These are phyloP conservation scores for Tiliqua scincoides DNA, from an alignment of 2,113 vertebrate species.

Conservation along the genomic window DNA sequence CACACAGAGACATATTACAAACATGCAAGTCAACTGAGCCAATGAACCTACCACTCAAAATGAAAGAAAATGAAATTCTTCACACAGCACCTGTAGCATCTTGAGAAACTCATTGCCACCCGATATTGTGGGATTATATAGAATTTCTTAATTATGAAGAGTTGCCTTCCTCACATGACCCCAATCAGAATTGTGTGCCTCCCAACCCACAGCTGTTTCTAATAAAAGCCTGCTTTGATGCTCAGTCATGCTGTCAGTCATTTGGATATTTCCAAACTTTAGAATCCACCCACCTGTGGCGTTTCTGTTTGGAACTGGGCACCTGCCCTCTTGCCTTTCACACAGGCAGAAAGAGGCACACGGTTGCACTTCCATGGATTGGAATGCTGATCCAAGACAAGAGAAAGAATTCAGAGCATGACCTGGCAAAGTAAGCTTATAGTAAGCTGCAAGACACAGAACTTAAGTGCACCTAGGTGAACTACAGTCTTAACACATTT, in stretches of 20 bases:
- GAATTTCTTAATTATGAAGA: too few species aligned
- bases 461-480: background rate
- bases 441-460: background rate
- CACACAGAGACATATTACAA: too few species aligned
- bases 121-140: too few species aligned
- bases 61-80: background rate
- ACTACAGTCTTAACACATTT: background rate
- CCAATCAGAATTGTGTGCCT: too few species aligned
- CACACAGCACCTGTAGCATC: background rate
- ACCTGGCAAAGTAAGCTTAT: background rate
- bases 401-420: slow-evolving; percentile 1
- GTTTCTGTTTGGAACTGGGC: background rate
- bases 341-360: background rate
- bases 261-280: background rate
- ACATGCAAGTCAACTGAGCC: too few species aligned
- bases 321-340: background rate
- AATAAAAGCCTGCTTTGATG: too few species aligned
- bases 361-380: background rate
- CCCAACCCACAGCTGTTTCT: too few species aligned
- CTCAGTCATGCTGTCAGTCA: background rate
- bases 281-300: background rate
- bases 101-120: background rate
- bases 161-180: too few species aligned
- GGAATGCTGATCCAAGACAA: background rate
- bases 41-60: background rate